Percentiles rank a stretch among this genome's conserved stretches.
These are phyloP conservation scores for Tachysurus fulvidraco DNA, from an alignment of 2,113 vertebrate genomes.

Conservation along the genomic window DNA sequence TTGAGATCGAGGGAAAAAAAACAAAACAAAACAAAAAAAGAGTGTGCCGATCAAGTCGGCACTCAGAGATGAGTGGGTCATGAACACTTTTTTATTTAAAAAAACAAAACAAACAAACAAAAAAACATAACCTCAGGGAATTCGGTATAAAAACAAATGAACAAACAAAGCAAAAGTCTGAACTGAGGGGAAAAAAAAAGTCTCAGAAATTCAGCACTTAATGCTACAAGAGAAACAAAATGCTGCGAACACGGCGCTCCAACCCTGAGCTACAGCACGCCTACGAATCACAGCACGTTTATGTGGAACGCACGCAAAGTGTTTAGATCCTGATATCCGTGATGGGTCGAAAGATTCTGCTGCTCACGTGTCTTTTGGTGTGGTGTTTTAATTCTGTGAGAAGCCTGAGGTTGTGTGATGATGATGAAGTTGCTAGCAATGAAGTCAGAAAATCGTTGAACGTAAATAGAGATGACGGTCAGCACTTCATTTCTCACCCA, in stretches of 20 bases:
- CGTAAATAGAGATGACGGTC: neutral
- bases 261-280: neutral
- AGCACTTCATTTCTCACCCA: neutral
- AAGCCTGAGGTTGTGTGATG: neutral
- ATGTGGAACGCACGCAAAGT: neutral
- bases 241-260: too few species aligned
- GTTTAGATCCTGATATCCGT: neutral
- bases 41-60: neutral
- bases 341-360: neutral
- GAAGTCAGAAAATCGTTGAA: neutral
- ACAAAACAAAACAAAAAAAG: constrained; percentile 51
- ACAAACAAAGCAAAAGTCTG: neutral
- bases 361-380: neutral
- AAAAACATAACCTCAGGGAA: constrained; percentile 1
- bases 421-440: neutral
- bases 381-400: neutral
- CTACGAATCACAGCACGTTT: too few species aligned
- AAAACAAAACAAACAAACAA: too few species aligned
- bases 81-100: neutral
- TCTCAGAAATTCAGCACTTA: constrained; percentile 10
- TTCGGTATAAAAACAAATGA: constrained; percentile 12
- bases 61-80: constrained; percentile 6
- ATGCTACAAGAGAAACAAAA: neutral
- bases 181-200: too few species aligned
- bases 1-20: constrained; percentile 66